Percentiles rank a stretch among this genome's conserved stretches.
These are phyloP conservation scores for Platanista minor DNA, from an alignment of 2,113 vertebrate genomes.

Conservation along the genomic window DNA sequence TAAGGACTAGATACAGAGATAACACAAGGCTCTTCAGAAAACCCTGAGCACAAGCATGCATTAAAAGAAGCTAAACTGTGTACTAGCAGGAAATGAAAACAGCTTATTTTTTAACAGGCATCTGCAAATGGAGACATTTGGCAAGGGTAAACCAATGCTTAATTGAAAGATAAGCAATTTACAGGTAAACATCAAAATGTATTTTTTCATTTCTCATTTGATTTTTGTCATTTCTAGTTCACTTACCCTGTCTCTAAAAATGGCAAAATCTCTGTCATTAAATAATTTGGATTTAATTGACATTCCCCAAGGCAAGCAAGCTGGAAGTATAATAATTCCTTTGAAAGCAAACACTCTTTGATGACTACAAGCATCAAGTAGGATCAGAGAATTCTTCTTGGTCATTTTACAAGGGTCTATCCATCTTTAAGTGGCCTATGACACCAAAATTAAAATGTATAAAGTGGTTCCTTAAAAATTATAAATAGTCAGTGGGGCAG, in stretches of 20 bases:
- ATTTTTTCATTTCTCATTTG: slow-evolving; percentile 56
- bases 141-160: slow-evolving; percentile 25
- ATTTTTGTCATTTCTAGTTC: slow-evolving; percentile 68
- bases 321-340: slow-evolving; percentile 54
- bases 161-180: slow-evolving; percentile 59
- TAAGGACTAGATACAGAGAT: slow-evolving; percentile 31
- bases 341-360: slow-evolving; percentile 55
- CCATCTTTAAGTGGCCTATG: neutral
- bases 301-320: slow-evolving; percentile 57
- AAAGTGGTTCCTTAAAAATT: slow-evolving; percentile 11
- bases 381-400: slow-evolving; percentile 7
- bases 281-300: slow-evolving; percentile 65
- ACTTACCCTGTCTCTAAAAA: slow-evolving; percentile 58
- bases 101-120: slow-evolving; percentile 24
- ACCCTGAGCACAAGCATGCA: neutral
- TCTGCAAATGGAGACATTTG: neutral
- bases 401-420: neutral
- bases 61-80: slow-evolving; percentile 15
- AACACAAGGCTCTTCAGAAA: slow-evolving; percentile 43
- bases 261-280: slow-evolving; percentile 56
- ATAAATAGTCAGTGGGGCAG: slow-evolving; percentile 6
- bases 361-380: slow-evolving; percentile 19
- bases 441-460: slow-evolving; percentile 37
- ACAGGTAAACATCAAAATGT: slow-evolving; percentile 50
- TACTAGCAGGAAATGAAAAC: slow-evolving; percentile 40